Evolutionary conservation across 2,113 vertebrate genomes (phyloP), one percentile per base, ranked within the genome.

Genomic region (Callaeas wilsoni): DNA sequence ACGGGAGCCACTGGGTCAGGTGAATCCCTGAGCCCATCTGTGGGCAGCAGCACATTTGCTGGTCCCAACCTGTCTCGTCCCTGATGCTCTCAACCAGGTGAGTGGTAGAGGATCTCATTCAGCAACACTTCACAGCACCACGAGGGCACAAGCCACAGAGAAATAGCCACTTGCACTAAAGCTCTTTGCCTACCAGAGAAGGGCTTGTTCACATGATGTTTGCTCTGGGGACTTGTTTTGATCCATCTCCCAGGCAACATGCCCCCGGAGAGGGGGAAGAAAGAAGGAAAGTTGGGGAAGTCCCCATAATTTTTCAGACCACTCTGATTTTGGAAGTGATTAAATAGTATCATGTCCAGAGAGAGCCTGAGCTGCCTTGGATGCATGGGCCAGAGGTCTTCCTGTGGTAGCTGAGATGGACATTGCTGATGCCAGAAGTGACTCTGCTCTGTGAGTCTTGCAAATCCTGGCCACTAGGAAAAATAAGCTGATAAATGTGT

Each of bases 161-260:
- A 53, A 90, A 37, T 1, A 53, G 17, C 50, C 8, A 1, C n/a
- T 85, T 80, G 25, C 22, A 26, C 21, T 41, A 39, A 89, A 91
- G 21, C 22, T 32, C 27, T 78, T 42, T 79, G 73, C 16, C 47
- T 52, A 22, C 14, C 25, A 47, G 50, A 55, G 35, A 25, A 87
- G n/a, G 21, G 9, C 46, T 76, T 74, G 9, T n/a, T 52, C 32
- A 25, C 0, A 0, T n/a, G 50, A 21, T 4, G 0, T 60, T 91
- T 67, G 25, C 44, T 3, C 0, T 37, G 10, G 33, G 32, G 42
- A 69, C 16, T 37, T 81, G 32, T 42, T 79, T 73, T 53, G 9
- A 14, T 80, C 37, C n/a, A 33, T 69, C 41, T 87, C 18, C 7
- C 17, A 21, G 64, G 9, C 25, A 78, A 7, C 1, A 1, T 37